Evolutionary conservation across 2,888 invertebrate species (phyloP).

Genomic region (Spisula subtruncata): DNA sequence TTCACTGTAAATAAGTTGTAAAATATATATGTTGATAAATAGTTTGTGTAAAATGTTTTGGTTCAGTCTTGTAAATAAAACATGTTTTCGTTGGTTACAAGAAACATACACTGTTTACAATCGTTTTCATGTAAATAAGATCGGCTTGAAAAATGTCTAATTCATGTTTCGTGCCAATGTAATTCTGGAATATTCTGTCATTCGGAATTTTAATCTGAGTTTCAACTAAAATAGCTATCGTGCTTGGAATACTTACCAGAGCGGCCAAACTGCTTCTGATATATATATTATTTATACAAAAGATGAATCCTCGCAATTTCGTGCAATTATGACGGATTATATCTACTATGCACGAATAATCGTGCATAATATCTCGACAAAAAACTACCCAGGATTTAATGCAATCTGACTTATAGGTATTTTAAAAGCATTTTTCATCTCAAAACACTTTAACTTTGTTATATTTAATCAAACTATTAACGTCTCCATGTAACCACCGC

Average conservation of each 20-base stretch:
- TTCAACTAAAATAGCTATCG: background rate
- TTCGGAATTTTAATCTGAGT: no score
- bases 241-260: background rate
- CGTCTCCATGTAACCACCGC: background rate
- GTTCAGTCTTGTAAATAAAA: no score
- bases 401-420: slow-evolving; percentile 11
- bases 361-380: background rate
- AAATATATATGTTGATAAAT: no score
- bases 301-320: background rate
- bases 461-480: slow-evolving; percentile 1
- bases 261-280: background rate
- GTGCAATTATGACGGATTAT: slow-evolving; percentile 8
- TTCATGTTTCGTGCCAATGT: no score
- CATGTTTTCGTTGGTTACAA: no score
- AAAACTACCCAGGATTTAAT: background rate
- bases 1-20: no score
- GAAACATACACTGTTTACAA: no score
- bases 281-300: no score
- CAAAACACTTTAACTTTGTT: slow-evolving; percentile 22
- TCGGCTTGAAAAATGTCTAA: no score
- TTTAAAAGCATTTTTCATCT: slow-evolving; percentile 18
- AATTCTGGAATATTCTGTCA: no score
- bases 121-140: no score
- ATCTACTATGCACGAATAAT: background rate
- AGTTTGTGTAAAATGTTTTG: no score